Percentiles rank a stretch among this genome's conserved stretches.
These are phyloP conservation scores for Torymus tubicola DNA, from an alignment of 2,888 invertebrate genomes.

Conservation along the genomic window DNA sequence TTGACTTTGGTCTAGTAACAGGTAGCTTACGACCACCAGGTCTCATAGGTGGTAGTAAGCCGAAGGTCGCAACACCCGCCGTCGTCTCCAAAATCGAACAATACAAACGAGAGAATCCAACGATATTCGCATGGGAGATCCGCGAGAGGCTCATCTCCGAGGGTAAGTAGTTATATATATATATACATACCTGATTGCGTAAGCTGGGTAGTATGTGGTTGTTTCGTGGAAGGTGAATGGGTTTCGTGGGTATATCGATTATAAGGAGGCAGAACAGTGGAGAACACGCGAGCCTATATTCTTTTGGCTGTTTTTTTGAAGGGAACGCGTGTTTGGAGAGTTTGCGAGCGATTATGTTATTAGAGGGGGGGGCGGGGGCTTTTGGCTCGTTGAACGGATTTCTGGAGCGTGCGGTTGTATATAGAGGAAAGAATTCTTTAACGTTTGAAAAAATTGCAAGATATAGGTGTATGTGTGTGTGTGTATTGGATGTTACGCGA, in stretches of 20 bases:
- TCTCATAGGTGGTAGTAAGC: slow-evolving; percentile 96
- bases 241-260: too few species aligned
- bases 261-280: too few species aligned
- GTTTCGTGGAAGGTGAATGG: too few species aligned
- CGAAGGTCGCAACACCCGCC: slow-evolving; percentile 97
- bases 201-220: too few species aligned
- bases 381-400: not conserved
- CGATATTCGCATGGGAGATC: slow-evolving; percentile 99
- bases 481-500: too few species aligned
- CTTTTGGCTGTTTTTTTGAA: not conserved
- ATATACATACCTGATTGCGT: too few species aligned
- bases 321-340: slow-evolving; percentile 1
- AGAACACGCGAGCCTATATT: too few species aligned
- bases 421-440: too few species aligned
- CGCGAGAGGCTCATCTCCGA: slow-evolving; percentile 96
- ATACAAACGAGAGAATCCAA: slow-evolving; percentile 98
- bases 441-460: too few species aligned
- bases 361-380: not conserved
- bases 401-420: too few species aligned
- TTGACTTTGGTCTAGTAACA: slow-evolving; percentile 76
- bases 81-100: slow-evolving; percentile 98
- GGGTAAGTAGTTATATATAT: slow-evolving; percentile 89
- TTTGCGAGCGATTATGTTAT: not conserved
- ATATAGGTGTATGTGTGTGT: too few species aligned
- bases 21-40: slow-evolving; percentile 93